These are phyloP conservation scores for Calephelis nemesis DNA, from an alignment of 1,140 invertebrate genomes.

Conservation along the genomic window DNA sequence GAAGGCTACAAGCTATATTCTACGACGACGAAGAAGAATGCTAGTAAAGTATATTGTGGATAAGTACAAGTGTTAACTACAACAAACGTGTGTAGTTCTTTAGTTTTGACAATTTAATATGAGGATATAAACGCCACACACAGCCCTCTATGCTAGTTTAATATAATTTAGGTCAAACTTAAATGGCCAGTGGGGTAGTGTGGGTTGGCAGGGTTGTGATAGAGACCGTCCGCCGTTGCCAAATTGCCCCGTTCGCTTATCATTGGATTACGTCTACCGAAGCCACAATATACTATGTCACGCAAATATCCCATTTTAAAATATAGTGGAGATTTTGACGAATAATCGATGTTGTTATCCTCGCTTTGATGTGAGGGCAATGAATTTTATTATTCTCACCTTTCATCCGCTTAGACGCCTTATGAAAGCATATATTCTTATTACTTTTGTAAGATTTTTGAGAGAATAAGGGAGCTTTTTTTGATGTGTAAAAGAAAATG, in stretches of 20 bases:
- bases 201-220: slow-evolving; percentile 57
- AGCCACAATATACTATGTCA: slow-evolving; percentile 45
- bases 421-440: slow-evolving; percentile 11
- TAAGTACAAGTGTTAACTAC: too few species aligned
- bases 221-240: slow-evolving; percentile 55
- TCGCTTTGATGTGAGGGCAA: slow-evolving; percentile 12
- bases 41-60: too few species aligned
- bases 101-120: background rate
- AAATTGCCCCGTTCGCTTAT: slow-evolving; percentile 72
- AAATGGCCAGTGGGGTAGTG: slow-evolving; percentile 50
- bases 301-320: slow-evolving; percentile 39
- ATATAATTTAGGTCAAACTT: slow-evolving; percentile 62
- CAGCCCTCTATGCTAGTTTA: slow-evolving; percentile 39
- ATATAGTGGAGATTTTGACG: slow-evolving; percentile 31
- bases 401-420: slow-evolving; percentile 7
- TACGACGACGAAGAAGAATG: too few species aligned
- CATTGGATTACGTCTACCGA: slow-evolving; percentile 60
- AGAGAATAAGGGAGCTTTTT: background rate
- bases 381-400: slow-evolving; percentile 11
- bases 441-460: slow-evolving; percentile 7
- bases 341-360: slow-evolving; percentile 27
- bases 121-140: slow-evolving; percentile 5
- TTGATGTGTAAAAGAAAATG: too few species aligned
- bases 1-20: too few species aligned
- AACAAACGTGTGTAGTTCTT: too few species aligned